Conservation (phyloP, 2,888 invertebrate genomes). For the Shargacucullia verbasci region DNA sequence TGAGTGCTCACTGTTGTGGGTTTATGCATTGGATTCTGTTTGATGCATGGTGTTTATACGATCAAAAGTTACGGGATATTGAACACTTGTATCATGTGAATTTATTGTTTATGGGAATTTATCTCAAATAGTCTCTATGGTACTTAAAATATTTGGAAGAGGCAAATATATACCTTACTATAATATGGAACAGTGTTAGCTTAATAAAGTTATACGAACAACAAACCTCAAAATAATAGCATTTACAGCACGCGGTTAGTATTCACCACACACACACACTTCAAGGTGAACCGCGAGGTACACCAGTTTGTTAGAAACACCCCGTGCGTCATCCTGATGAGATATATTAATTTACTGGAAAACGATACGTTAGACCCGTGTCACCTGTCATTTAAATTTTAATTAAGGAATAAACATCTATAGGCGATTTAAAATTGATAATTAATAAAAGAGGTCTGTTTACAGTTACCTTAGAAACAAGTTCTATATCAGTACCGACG, state of each 20-base stretch:
- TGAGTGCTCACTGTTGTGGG: slow-evolving; percentile 1
- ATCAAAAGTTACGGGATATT: not conserved
- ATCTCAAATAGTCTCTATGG: too few relatives aligned
- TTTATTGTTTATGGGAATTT: not conserved
- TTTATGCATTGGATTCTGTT: slow-evolving; percentile 3
- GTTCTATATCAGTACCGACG: slow-evolving; percentile 7
- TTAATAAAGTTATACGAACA: too few relatives aligned
- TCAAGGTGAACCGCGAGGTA: not conserved
- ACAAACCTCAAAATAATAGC: too few relatives aligned
- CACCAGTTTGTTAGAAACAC: not conserved
- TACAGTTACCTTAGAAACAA: slow-evolving; percentile 1
- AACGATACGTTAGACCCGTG: not conserved
- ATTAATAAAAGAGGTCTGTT: too few relatives aligned
- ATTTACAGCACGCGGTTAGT: slow-evolving; percentile 32
- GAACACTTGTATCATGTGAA: not conserved
- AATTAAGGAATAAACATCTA: too few relatives aligned
- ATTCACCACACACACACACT: not conserved
- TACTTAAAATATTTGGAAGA: too few relatives aligned
- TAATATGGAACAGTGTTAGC: too few relatives aligned
- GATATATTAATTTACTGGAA: not conserved
- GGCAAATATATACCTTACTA: too few relatives aligned
- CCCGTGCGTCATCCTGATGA: not conserved
- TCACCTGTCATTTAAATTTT: not conserved
- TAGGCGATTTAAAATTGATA: too few relatives aligned
- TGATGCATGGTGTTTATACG: not conserved